A percentile compares a stretch with the other conserved stretches of the same genome.
These are phyloP conservation scores for Muricea muricata DNA, from an alignment of 92 coral and sea anemone genomes.

Conservation along the genomic window DNA sequence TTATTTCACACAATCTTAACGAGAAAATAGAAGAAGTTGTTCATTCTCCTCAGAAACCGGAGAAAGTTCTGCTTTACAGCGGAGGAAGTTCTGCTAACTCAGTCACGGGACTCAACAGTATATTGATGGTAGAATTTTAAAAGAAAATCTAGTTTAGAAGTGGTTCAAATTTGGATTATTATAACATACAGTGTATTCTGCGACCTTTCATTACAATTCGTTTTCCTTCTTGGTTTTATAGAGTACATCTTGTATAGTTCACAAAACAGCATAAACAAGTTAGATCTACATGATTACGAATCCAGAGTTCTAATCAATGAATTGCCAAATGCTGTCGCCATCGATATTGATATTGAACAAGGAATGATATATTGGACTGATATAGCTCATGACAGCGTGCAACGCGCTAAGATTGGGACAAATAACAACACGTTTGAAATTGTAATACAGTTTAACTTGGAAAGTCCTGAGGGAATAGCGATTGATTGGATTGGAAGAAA, in stretches of 20 bases:
- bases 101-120: too few species aligned
- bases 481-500: constrained; percentile 89
- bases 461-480: constrained; percentile 85
- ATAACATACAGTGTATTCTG: too few species aligned
- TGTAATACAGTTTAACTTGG: constrained; percentile 37
- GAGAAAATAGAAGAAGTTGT: too few species aligned
- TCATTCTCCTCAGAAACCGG: too few species aligned
- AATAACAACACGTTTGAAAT: constrained; percentile 17
- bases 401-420: constrained; percentile 13
- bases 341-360: constrained; percentile 33
- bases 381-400: constrained; percentile 11
- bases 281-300: not conserved
- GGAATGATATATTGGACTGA: constrained; percentile 34
- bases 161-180: too few species aligned
- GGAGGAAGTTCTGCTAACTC: too few species aligned
- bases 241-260: constrained; percentile 34
- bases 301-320: constrained; percentile 26
- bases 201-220: too few species aligned
- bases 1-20: not conserved
- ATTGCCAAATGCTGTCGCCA: constrained; percentile 20
- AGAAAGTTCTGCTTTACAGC: too few species aligned
- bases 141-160: too few species aligned
- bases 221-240: not conserved
- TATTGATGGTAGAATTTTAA: too few species aligned
- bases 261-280: constrained; percentile 26